phyloP scores from a whole-genome alignment of 2,113 vertebrate species.

The Malurus cyaneus region DNA sequence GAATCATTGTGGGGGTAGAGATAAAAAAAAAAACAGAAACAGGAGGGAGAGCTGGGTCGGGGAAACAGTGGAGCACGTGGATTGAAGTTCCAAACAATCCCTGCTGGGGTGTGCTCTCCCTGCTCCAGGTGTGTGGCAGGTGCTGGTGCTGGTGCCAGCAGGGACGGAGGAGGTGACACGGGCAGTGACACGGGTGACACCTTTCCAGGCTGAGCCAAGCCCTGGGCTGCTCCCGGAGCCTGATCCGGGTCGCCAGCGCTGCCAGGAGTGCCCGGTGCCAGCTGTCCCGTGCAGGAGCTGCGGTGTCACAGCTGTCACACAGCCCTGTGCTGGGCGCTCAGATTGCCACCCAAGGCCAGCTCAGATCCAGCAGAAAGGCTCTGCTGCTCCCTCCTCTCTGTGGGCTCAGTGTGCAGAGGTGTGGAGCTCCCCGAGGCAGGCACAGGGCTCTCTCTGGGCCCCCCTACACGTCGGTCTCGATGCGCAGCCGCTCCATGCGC shows the following conservation, averaged over 20 bases:
- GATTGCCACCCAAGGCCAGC: accelerated
- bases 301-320: accelerated
- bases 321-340: accelerated
- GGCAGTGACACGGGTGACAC: no score
- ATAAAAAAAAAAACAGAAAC: no score
- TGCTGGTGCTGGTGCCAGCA: background rate
- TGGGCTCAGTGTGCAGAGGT: background rate
- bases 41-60: accelerated
- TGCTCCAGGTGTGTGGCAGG: accelerated
- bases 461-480: conserved; percentile 83
- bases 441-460: accelerated
- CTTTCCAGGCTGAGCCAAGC: accelerated
- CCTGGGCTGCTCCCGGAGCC: background rate
- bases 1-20: accelerated
- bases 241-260: background rate
- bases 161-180: accelerated
- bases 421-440: accelerated
- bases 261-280: background rate
- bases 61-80: background rate
- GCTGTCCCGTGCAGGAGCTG: background rate
- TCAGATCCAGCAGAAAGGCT: background rate
- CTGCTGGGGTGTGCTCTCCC: background rate
- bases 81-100: background rate
- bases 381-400: accelerated
- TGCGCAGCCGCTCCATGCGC: conserved; percentile 88